phyloP scores from a whole-genome alignment of 1,140 invertebrate species.

The Caenorhabditis tropicalis region DNA sequence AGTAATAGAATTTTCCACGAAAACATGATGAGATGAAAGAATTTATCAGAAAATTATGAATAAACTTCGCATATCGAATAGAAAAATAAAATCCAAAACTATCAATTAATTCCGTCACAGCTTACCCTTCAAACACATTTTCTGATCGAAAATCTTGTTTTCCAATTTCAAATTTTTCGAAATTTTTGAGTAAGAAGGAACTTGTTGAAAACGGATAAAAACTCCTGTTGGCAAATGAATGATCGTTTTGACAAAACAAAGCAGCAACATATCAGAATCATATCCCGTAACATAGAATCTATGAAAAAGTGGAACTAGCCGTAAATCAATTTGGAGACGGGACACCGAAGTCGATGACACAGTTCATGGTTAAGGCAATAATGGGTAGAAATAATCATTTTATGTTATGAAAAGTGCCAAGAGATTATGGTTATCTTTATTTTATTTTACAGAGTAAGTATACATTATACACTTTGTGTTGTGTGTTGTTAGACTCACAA shows the following conservation, averaged over 20 bases:
- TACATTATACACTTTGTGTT: too few species aligned
- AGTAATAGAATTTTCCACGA: background rate
- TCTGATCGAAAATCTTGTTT: background rate
- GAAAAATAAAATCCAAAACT: background rate
- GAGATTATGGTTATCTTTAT: too few species aligned
- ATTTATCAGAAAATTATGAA: too few species aligned
- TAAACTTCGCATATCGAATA: too few species aligned
- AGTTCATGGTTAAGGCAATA: background rate
- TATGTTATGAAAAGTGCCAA: too few species aligned
- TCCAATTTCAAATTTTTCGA: too few species aligned
- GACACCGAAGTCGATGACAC: background rate
- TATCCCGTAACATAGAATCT: background rate
- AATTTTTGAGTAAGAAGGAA: too few species aligned
- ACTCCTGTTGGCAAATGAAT: background rate
- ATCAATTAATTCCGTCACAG: background rate
- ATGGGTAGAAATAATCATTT: background rate
- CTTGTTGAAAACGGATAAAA: background rate
- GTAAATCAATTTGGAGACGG: constrained; percentile 8
- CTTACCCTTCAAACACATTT: background rate
- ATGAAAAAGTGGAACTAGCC: constrained; percentile 35
- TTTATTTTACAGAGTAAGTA: too few species aligned
- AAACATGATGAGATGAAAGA: too few species aligned
- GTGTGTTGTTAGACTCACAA: too few species aligned
- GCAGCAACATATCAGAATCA: background rate
- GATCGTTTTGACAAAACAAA: background rate